Evolutionary conservation across 2,797 vertebrate species (phyloP).

Genomic region (Chaunax sp.): DNA sequence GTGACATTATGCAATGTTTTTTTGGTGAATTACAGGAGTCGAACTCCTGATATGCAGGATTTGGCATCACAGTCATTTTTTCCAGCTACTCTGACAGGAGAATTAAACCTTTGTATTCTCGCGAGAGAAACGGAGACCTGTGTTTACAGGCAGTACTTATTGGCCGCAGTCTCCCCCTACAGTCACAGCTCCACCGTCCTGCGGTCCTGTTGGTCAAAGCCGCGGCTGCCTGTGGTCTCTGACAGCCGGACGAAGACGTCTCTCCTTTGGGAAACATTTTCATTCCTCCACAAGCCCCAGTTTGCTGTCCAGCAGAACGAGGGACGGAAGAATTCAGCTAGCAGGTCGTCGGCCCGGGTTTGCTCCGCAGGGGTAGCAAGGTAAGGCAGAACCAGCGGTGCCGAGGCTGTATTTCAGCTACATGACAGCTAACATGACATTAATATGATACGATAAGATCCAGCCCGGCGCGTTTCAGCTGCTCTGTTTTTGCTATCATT

Average conservation of each 20-base stretch:
- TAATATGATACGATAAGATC: neutral
- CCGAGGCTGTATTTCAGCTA: neutral
- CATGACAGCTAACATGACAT: neutral
- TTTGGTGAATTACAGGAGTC: too few relatives aligned
- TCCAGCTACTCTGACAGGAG: neutral
- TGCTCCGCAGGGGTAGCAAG: slow-evolving; percentile 24
- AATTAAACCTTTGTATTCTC: slow-evolving; percentile 42
- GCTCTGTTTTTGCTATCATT: neutral
- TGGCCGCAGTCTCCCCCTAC: slow-evolving; percentile 56
- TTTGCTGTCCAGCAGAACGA: slow-evolving; percentile 1
- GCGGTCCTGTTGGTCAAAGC: neutral
- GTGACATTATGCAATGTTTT: too few relatives aligned
- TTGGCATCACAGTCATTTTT: too few relatives aligned
- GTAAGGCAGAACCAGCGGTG: slow-evolving; percentile 34
- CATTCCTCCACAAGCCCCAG: neutral
- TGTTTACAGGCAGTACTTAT: slow-evolving; percentile 70
- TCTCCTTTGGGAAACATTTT: slow-evolving; percentile 11
- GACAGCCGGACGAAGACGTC: slow-evolving; percentile 26
- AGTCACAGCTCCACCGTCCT: slow-evolving; percentile 43
- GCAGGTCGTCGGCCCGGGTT: slow-evolving; percentile 10
- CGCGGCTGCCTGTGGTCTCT: slow-evolving; percentile 21
- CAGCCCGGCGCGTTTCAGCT: neutral
- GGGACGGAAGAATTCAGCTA: neutral
- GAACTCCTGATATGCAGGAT: too few relatives aligned
- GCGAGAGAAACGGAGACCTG: slow-evolving; percentile 44